Conservation (phyloP, 2,797 vertebrate genomes). For the Menidia menidia region DNA sequence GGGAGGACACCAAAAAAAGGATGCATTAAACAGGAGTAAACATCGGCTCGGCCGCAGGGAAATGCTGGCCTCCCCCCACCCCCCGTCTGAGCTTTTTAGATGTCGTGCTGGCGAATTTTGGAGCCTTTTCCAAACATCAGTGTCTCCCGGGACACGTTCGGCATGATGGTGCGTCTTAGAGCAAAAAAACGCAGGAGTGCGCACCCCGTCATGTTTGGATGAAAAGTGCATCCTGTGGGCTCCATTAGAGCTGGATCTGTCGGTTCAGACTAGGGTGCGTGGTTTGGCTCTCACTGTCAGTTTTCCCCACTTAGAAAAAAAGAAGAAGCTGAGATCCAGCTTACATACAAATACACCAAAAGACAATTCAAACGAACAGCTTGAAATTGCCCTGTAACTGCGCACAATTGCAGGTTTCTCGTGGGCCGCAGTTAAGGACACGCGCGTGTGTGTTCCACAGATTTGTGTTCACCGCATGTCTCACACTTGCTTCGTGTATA, state of each 20-base stretch:
- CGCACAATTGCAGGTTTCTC: slow-evolving; percentile 16
- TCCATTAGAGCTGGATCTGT: slow-evolving; percentile 69
- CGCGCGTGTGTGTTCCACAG: slow-evolving; percentile 16
- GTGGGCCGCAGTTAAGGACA: slow-evolving; percentile 13
- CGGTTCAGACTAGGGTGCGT: slow-evolving; percentile 64
- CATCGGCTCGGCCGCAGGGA: slow-evolving; percentile 50
- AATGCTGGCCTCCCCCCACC: slow-evolving; percentile 22
- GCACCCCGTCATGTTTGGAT: slow-evolving; percentile 36
- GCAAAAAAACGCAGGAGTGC: slow-evolving; percentile 44
- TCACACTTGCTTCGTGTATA: slow-evolving; percentile 42
- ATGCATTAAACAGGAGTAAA: slow-evolving; percentile 57
- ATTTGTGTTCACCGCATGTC: slow-evolving; percentile 17
- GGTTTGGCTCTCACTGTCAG: slow-evolving; percentile 58
- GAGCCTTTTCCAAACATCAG: slow-evolving; percentile 61
- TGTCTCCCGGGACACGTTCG: slow-evolving; percentile 51
- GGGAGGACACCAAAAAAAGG: slow-evolving; percentile 50
- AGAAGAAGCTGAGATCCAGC: neutral
- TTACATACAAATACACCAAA: slow-evolving; percentile 11
- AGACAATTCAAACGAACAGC: neutral
- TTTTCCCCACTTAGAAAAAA: slow-evolving; percentile 17
- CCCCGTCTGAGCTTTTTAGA: slow-evolving; percentile 45
- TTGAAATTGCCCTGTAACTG: slow-evolving; percentile 10
- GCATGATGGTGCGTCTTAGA: slow-evolving; percentile 35
- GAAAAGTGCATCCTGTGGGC: slow-evolving; percentile 63
- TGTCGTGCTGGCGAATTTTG: slow-evolving; percentile 57